Conservation (phyloP, 2,797 vertebrate genomes). For the Dendrocincla fuliginosa region DNA sequence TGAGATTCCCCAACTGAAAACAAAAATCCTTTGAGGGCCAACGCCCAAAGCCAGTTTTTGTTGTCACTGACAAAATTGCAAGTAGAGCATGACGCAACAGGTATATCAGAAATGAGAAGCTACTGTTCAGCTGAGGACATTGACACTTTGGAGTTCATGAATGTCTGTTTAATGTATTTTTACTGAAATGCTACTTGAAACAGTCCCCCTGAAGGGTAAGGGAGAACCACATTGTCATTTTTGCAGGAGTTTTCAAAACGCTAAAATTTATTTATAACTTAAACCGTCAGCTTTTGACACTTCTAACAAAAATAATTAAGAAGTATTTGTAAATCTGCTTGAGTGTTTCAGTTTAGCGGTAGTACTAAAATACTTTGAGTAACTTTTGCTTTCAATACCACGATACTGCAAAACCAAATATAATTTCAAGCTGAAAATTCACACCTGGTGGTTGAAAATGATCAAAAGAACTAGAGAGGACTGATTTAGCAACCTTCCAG, state of each 20-base stretch:
- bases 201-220: background rate
- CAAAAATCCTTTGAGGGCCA: rapidly evolving
- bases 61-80: background rate
- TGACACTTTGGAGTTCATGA: background rate
- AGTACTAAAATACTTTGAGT: background rate
- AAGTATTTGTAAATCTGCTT: background rate
- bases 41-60: background rate
- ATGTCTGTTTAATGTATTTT: background rate
- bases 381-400: background rate
- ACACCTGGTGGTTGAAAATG: background rate
- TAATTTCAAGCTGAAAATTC: background rate
- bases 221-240: background rate
- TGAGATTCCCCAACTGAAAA: background rate
- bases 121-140: background rate
- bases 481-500: background rate
- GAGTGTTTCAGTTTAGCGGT: background rate
- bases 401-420: background rate
- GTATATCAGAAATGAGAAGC: background rate
- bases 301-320: background rate
- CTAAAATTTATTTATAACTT: background rate
- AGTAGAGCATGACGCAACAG: background rate
- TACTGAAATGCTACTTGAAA: background rate
- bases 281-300: background rate
- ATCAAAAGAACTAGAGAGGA: background rate
- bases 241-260: background rate